Base-by-base conservation (phyloP, 2,888 invertebrate species). In the Lacanobia wlatinum region DNA sequence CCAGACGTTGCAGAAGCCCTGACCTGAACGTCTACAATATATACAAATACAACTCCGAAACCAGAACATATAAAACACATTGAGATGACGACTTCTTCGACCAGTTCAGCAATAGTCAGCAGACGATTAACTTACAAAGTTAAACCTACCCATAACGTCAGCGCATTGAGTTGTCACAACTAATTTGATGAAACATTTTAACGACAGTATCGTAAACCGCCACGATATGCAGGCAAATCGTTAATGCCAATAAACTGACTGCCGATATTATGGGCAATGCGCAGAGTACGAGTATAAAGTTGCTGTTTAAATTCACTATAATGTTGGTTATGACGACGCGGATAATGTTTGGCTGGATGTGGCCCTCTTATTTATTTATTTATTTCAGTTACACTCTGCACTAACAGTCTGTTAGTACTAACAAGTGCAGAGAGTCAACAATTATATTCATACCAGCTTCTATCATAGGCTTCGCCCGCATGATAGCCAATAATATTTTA, bases 111-210 rank as follows among this genome's bases (percentile, higher is more conserved):
- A 78, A 72, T 64, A 72, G 2, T 68, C 48, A 63, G 10, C 68
- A 52, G 48, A 23, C 53, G n/a, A 14, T 40, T 34, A 58, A 61
- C 46, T 61, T 73, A 59, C 65, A 78, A 67, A 55, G 46, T 58
- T 28, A 56, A n/a, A n/a, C n/a, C n/a, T n/a, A n/a, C n/a, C 58
- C 34, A 73, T 74, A 64, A 70, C 62, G 21, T 34, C 46, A 34
- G 14, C 5, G 38, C 59, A 74, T 74, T 74, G 70, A 83, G 80
- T 74, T 80, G 83, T 83, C 80, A 73, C 70, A 84, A 73, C 68
- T 69, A 78, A 80, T 80, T 73, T 67, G 70, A 78, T 85, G 75
- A 75, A 78, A 83, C 73, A 81, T 63, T 77, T 78, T 84, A 83
- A 76, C 81, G 84, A 72, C 62, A 55, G 58, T 56, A 70, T 85